phyloP scores from a whole-genome alignment of 2,888 invertebrate genomes.

The Eledone cirrhosa region DNA sequence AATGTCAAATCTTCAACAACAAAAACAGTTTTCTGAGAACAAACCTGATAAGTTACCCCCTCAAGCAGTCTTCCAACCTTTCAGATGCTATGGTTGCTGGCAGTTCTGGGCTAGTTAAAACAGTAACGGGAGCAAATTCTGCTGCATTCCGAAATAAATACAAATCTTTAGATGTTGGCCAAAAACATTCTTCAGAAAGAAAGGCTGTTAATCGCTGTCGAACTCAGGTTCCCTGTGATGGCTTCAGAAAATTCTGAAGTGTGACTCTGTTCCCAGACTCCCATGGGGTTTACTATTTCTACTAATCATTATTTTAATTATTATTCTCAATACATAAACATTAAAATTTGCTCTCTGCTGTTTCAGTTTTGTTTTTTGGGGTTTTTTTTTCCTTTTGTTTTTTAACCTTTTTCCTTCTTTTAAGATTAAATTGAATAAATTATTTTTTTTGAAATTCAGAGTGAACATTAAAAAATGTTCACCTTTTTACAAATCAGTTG shows the following conservation, averaged over 20 bases:
- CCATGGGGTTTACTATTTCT: background rate
- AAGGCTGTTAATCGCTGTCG: background rate
- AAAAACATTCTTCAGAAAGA: constrained; percentile 9
- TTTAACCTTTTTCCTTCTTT: too few relatives aligned
- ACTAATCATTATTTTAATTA: too few relatives aligned
- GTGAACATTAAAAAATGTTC: too few relatives aligned
- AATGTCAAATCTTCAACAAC: too few relatives aligned
- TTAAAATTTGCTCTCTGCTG: too few relatives aligned
- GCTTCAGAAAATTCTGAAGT: constrained; percentile 20
- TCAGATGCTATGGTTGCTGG: background rate
- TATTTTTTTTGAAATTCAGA: too few relatives aligned
- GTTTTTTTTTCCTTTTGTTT: too few relatives aligned
- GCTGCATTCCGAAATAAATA: background rate
- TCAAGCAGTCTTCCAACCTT: background rate
- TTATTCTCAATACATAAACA: too few relatives aligned
- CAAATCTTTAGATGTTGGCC: background rate
- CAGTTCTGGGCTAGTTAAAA: background rate
- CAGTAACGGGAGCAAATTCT: background rate
- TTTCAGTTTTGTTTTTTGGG: too few relatives aligned
- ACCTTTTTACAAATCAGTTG: too few relatives aligned
- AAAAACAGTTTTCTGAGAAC: too few relatives aligned
- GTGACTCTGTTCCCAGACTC: background rate
- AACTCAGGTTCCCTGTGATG: background rate
- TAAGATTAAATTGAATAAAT: too few relatives aligned
- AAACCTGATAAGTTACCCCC: background rate